A percentile compares a stretch with the other conserved stretches of the same genome.
phyloP scores from a whole-genome alignment of 2,113 vertebrate genomes.

The Oenanthe oenanthe region DNA sequence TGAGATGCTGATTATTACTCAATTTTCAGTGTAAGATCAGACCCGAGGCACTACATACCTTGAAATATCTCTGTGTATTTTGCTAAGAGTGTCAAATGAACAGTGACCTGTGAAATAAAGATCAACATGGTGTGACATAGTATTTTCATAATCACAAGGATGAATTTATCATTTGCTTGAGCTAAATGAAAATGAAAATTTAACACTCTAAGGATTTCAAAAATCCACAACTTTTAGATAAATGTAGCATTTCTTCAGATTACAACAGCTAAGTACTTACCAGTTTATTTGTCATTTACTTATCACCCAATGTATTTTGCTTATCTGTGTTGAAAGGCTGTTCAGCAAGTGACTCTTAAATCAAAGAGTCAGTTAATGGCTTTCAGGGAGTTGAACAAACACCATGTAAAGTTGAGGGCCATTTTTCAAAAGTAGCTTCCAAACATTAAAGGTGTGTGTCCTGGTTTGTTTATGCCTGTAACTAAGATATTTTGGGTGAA shows the following conservation, averaged over 20 bases:
- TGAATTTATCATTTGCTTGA: constrained; percentile 54
- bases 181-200: constrained; percentile 67
- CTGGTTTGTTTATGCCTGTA: not conserved
- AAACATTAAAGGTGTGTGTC: not conserved
- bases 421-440: not conserved
- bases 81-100: constrained; percentile 48
- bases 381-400: not conserved
- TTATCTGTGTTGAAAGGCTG: not conserved
- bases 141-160: constrained; percentile 57
- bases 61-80: constrained; percentile 66
- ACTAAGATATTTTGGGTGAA: not conserved
- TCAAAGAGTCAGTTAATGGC: not conserved
- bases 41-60: constrained; percentile 5
- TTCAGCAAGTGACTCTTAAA: not conserved
- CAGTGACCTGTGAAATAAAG: constrained; percentile 46
- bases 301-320: not conserved
- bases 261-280: not conserved
- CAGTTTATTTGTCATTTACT: not conserved
- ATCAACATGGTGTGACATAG: constrained; percentile 54
- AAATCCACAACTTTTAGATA: constrained; percentile 4
- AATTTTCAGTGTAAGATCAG: constrained; percentile 66
- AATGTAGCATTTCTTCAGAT: not conserved
- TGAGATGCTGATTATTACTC: constrained; percentile 67
- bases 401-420: not conserved
- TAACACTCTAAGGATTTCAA: constrained; percentile 45